Conservation (phyloP, 2,888 invertebrate genomes). For the Acanthosoma haemorrhoidale region DNA sequence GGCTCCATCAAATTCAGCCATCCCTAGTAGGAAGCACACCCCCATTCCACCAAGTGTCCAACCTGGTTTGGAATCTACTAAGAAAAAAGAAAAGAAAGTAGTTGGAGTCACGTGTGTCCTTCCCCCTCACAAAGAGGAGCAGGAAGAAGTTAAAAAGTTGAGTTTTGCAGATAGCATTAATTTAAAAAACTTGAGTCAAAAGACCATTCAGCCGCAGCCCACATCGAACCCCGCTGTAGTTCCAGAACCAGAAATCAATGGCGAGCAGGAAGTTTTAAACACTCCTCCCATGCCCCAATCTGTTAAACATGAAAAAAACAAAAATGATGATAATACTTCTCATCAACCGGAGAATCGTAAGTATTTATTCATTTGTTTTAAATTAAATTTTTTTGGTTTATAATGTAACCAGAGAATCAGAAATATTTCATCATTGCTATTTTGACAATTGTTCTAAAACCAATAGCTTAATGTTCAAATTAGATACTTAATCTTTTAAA, state of each 20-base stretch:
- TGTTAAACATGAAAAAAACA: background rate
- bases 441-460: no score
- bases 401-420: no score
- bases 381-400: no score
- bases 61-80: background rate
- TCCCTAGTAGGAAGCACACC: background rate
- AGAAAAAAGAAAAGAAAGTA: slow-evolving; percentile 24
- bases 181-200: background rate
- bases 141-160: background rate
- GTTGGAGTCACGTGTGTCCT: background rate
- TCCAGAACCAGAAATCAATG: slow-evolving; percentile 11
- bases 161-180: slow-evolving; percentile 19
- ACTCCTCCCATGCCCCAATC: background rate
- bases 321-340: background rate
- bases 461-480: no score
- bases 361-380: background rate
- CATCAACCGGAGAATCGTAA: background rate
- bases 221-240: background rate
- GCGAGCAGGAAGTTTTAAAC: background rate
- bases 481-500: no score
- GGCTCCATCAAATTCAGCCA: background rate
- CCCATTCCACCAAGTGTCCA: background rate
- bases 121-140: slow-evolving; percentile 13
- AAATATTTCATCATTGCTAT: no score
- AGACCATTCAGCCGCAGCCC: background rate